Evolutionary conservation across 53 echinoderm and acorn worm genomes (phyloP).

Genomic region (Echinarachnius parma): DNA sequence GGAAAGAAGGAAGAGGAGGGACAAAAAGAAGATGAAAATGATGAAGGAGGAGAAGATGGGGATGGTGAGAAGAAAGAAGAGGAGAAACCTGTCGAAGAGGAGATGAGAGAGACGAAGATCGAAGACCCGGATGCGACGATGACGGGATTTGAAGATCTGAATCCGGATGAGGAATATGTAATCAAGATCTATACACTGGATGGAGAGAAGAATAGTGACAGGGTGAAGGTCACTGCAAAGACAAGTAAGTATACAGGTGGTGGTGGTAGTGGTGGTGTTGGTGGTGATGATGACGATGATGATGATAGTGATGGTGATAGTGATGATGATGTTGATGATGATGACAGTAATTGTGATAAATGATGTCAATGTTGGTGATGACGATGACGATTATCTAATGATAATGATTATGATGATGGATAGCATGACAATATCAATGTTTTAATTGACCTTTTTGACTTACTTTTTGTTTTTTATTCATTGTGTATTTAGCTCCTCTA

Average conservation of each 20-base stretch:
- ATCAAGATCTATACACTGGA: conserved; percentile 65
- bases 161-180: conserved; percentile 59
- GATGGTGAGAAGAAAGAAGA: conserved; percentile 1
- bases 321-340: too few species aligned
- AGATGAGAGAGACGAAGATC: conserved; percentile 32
- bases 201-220: conserved; percentile 66
- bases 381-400: too few species aligned
- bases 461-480: too few species aligned
- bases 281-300: too few species aligned
- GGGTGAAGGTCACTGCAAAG: conserved; percentile 58
- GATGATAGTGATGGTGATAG: too few species aligned
- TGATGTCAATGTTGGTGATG: too few species aligned
- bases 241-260: conserved; percentile 49
- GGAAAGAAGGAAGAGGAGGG: not conserved
- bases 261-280: too few species aligned
- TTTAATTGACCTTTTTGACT: too few species aligned
- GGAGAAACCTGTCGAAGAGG: conserved; percentile 9
- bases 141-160: conserved; percentile 58
- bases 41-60: conserved; percentile 3
- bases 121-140: conserved; percentile 39
- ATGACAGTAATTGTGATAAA: too few species aligned
- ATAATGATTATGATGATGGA: too few species aligned
- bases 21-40: not conserved
- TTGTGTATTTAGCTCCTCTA: too few species aligned
- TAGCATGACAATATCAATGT: too few species aligned